phyloP scores from a whole-genome alignment of 2,888 invertebrate genomes.

The Sinodicranocentrus sp. region DNA sequence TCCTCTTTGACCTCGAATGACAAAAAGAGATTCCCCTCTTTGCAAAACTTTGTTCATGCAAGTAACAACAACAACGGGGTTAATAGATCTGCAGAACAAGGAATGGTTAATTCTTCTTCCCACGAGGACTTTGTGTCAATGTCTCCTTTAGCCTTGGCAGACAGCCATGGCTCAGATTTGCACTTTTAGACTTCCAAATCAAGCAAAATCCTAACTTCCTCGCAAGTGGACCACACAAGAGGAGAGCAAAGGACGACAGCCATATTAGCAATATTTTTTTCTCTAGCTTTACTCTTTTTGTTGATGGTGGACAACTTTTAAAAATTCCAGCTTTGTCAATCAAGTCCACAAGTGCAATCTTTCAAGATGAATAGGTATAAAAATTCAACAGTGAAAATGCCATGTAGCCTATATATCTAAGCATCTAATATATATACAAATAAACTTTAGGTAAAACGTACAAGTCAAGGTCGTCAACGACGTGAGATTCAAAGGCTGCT shows the following conservation, averaged over 20 bases:
- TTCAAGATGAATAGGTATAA: no score
- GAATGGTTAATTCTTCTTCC: conserved; percentile 20
- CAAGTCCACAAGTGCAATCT: no score
- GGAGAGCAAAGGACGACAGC: no score
- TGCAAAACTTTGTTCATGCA: conserved; percentile 73
- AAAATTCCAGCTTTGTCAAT: no score
- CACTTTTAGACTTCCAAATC: conserved; percentile 60
- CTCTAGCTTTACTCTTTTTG: no score
- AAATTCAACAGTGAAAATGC: no score
- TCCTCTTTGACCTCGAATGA: conserved; percentile 79
- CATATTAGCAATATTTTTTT: no score
- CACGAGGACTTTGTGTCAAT: conserved; percentile 54
- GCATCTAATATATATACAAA: neutral
- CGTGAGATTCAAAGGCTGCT: conserved; percentile 12
- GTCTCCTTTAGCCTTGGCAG: conserved; percentile 59
- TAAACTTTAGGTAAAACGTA: neutral
- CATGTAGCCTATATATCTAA: no score
- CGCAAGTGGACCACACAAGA: no score
- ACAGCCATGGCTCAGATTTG: conserved; percentile 60
- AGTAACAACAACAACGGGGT: conserved; percentile 20
- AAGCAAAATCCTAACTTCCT: neutral
- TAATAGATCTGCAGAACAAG: conserved; percentile 11
- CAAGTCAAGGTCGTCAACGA: neutral
- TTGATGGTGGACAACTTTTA: no score
- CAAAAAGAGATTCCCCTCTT: conserved; percentile 72